Evolutionary conservation across 2,797 vertebrate genomes (phyloP).

Genomic region (Steatocranus sp.): DNA sequence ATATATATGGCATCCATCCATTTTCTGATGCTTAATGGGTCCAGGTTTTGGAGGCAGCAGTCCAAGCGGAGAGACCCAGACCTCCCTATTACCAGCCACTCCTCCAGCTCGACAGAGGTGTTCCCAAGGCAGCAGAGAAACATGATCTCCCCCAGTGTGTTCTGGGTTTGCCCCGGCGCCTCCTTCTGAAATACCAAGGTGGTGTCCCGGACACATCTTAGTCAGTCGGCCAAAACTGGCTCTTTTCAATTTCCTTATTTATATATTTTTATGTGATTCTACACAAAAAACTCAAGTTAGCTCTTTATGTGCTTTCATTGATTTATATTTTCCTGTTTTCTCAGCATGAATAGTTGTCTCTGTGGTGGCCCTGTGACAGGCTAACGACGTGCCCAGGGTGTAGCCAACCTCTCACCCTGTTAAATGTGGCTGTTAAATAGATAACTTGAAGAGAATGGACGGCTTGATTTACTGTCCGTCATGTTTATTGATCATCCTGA

Average conservation of each 20-base stretch:
- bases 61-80: neutral
- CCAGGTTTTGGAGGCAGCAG: neutral
- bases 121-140: neutral
- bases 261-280: neutral
- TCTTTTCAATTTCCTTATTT: neutral
- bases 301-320: neutral
- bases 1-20: neutral
- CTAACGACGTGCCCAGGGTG: neutral
- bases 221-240: neutral
- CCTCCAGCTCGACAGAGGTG: neutral
- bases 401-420: neutral
- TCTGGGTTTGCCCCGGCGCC: neutral
- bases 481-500: neutral
- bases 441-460: neutral
- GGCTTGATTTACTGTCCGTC: accelerated
- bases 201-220: neutral
- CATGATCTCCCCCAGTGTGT: neutral
- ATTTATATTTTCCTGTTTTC: neutral
- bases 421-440: no score
- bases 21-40: neutral
- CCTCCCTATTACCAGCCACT: neutral
- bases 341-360: neutral
- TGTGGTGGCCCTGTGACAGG: neutral
- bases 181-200: neutral
- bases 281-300: neutral